A percentile compares a stretch with the other conserved stretches of the same genome.
phyloP scores from a whole-genome alignment of 2,888 invertebrate species.

The Ormyrus thymus region DNA sequence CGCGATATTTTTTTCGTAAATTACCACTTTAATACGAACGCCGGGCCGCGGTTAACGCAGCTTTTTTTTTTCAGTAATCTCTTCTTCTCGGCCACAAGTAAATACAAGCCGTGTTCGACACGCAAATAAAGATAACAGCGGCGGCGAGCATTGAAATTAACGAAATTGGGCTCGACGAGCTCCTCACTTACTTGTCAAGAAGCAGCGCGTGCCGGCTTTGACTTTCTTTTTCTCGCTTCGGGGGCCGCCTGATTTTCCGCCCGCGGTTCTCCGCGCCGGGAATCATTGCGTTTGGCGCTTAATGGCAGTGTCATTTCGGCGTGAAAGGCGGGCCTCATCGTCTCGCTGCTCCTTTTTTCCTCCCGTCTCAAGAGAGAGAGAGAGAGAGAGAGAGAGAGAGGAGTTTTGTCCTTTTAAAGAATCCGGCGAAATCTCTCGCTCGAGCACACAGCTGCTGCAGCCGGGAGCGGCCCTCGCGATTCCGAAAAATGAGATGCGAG shows the following conservation, averaged over 20 bases:
- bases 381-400: background rate
- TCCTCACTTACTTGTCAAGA: background rate
- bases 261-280: background rate
- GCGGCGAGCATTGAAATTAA: background rate
- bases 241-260: no score
- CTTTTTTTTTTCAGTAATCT: no score
- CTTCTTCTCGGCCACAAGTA: no score
- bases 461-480: background rate
- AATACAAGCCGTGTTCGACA: no score
- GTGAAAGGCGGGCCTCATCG: slow-evolving; percentile 17
- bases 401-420: slow-evolving; percentile 56
- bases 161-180: background rate
- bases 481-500: slow-evolving; percentile 39
- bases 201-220: no score
- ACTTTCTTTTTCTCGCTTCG: no score
- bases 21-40: no score
- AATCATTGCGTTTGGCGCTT: slow-evolving; percentile 20
- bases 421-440: slow-evolving; percentile 49
- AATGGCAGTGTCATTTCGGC: slow-evolving; percentile 30
- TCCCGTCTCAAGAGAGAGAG: background rate
- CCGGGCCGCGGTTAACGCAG: no score
- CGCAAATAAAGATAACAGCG: no score
- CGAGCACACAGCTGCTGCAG: slow-evolving; percentile 29
- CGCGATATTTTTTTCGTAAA: no score
- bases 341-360: slow-evolving; percentile 7